Conservation (phyloP, 1,140 invertebrate genomes). For the Pectinophora gossypiella region DNA sequence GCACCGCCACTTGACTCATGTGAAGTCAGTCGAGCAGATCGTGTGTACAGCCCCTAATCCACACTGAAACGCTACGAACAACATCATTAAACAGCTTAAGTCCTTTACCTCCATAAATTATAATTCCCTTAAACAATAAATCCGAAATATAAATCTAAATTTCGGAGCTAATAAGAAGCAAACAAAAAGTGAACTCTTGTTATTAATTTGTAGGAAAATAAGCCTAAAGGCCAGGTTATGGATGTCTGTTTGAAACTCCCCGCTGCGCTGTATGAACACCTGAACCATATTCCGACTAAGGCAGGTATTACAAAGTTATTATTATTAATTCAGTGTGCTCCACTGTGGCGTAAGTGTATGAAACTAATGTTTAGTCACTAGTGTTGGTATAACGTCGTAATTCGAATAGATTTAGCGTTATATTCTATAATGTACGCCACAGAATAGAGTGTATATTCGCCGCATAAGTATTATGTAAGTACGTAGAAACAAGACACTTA, state of each 20-base stretch:
- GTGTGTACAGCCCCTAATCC: too few species aligned
- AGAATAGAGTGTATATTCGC: too few species aligned
- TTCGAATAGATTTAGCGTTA: too few species aligned
- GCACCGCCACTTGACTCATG: too few species aligned
- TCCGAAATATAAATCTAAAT: constrained; percentile 20
- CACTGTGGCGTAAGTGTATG: background rate
- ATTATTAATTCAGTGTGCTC: background rate
- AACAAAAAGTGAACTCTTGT: constrained; percentile 33
- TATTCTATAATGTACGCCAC: too few species aligned
- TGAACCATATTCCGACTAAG: constrained; percentile 11
- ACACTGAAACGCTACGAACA: too few species aligned
- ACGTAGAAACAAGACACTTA: too few species aligned
- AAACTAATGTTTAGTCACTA: background rate
- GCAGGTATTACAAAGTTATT: background rate
- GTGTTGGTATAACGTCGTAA: background rate
- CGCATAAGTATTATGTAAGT: too few species aligned
- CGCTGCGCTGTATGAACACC: constrained; percentile 21
- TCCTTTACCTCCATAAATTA: background rate
- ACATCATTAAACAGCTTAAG: background rate
- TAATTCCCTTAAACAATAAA: background rate
- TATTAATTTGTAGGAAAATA: constrained; percentile 35
- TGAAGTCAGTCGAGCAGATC: too few species aligned
- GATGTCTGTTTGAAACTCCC: constrained; percentile 29
- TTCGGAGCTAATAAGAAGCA: constrained; percentile 29
- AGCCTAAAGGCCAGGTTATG: constrained; percentile 27